Evolutionary conservation across 2,113 vertebrate genomes (phyloP), one percentile per base, ranked within the genome.

Genomic region (Pelecanoides urinatrix): DNA sequence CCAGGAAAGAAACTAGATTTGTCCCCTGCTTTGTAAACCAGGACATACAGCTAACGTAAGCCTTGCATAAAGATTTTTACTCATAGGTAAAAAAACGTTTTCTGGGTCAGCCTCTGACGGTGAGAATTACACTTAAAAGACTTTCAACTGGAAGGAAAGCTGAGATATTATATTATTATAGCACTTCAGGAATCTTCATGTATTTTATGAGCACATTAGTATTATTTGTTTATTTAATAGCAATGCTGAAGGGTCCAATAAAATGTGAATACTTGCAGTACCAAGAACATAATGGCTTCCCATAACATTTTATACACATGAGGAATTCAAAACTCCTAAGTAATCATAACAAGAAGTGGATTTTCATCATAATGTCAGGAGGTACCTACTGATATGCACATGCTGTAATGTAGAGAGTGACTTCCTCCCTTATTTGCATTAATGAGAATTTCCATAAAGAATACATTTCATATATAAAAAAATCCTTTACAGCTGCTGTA

Each of bases 171-270:
- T 73, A 91, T 93, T 95, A 89, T 84, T 95, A 80, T 18, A 96
- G 81, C 77, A 94, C 96, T 94, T 95, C 62, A 94, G 50, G 81
- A 95, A 91, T 92, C 89, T 95, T 95, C 58, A 61, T 79, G 2
- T 92, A 94, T 92, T 97, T 97, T 97, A 96, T 70, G 81, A 95
- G 82, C 45, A 55, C 87, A 86, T 95, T 97, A 97, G 89, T 96
- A 97, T 91, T 97, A 95, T 96, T 97, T 97, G 96, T 97, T 97
- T 96, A 97, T 94, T 96, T 96, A 97, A 97, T 88, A 95, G 87
- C 84, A 90, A 79, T 66, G 84, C 84, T 97, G 96, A 97, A 94
- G 87, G 87, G 94, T 77, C 96, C 90, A 96, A 97, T 97, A 97
- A 97, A 97, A 97, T 47, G 89, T 94, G 95, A 97, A 94, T 91